Percentiles rank a stretch among this genome's conserved stretches.
Evolutionary conservation across 1,140 invertebrate species (phyloP).

Genomic region (Lethrus apterus): DNA sequence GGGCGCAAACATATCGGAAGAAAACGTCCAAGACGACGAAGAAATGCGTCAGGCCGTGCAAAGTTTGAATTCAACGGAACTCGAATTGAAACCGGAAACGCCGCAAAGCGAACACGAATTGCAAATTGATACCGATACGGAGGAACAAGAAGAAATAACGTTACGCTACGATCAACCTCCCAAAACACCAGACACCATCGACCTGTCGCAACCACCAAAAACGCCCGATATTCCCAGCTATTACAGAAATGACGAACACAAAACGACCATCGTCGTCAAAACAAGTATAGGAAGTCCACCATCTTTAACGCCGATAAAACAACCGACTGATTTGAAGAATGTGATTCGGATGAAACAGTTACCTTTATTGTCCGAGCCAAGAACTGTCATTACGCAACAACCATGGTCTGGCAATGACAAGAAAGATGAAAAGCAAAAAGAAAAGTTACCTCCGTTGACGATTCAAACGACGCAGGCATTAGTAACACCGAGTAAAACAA

Average conservation of each 20-base stretch:
- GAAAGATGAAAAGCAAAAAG: slow-evolving; percentile 8
- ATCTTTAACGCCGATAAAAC: slow-evolving; percentile 36
- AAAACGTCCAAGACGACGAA: slow-evolving; percentile 61
- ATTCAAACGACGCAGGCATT: neutral
- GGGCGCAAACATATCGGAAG: slow-evolving; percentile 43
- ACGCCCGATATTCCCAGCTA: slow-evolving; percentile 42
- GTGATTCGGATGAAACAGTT: slow-evolving; percentile 1
- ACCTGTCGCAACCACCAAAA: slow-evolving; percentile 44
- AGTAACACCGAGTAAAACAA: neutral
- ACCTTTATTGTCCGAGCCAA: slow-evolving; percentile 22
- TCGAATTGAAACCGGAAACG: slow-evolving; percentile 74
- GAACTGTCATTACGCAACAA: slow-evolving; percentile 40
- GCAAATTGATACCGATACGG: slow-evolving; percentile 80
- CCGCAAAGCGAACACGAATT: slow-evolving; percentile 76
- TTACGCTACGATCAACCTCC: slow-evolving; percentile 37
- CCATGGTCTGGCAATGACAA: neutral
- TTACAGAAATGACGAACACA: slow-evolving; percentile 22
- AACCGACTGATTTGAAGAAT: neutral
- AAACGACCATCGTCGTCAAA: slow-evolving; percentile 21
- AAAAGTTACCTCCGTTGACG: neutral
- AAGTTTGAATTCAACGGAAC: slow-evolving; percentile 62
- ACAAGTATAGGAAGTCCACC: slow-evolving; percentile 33
- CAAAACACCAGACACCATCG: slow-evolving; percentile 42
- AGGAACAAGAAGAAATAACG: slow-evolving; percentile 49
- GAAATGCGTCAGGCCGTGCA: slow-evolving; percentile 71